A percentile compares a stretch with the other conserved stretches of the same genome.
Evolutionary conservation across 2,113 vertebrate species (phyloP).

Genomic region (Pomatorhinus ruficollis): DNA sequence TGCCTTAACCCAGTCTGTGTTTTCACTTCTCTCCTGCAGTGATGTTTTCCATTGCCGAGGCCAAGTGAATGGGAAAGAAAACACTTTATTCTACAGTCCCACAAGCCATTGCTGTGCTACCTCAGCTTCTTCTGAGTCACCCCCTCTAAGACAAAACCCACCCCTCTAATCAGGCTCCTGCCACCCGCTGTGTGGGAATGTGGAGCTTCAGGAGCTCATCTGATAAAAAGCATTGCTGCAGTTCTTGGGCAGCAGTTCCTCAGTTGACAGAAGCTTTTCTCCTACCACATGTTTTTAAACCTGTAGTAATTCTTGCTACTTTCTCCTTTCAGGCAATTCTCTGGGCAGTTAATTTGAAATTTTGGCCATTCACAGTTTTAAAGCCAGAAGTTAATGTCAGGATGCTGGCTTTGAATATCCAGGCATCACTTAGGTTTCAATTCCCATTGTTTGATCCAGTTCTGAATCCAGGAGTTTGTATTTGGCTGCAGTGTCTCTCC

Average conservation of each 20-base stretch:
- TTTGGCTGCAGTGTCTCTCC: background rate
- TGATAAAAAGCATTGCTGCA: background rate
- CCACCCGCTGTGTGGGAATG: fast-evolving
- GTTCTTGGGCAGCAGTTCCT: background rate
- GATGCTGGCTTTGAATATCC: background rate
- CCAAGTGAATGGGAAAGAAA: background rate
- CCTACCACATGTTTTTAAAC: background rate
- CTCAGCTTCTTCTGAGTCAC: background rate
- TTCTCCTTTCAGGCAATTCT: background rate
- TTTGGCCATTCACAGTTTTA: background rate
- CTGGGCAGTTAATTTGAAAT: background rate
- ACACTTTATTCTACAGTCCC: background rate
- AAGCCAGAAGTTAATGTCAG: background rate
- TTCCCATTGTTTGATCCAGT: background rate
- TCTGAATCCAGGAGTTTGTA: background rate
- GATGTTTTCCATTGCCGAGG: fast-evolving
- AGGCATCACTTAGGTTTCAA: fast-evolving
- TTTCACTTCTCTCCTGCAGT: background rate
- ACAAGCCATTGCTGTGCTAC: background rate
- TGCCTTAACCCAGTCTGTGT: background rate
- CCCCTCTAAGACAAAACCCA: background rate
- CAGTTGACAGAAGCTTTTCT: background rate
- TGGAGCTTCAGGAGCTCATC: background rate
- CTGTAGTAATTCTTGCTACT: background rate
- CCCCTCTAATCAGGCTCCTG: background rate